phyloP scores from a whole-genome alignment of 2,797 vertebrate species.

The Lacerta bilineata region DNA sequence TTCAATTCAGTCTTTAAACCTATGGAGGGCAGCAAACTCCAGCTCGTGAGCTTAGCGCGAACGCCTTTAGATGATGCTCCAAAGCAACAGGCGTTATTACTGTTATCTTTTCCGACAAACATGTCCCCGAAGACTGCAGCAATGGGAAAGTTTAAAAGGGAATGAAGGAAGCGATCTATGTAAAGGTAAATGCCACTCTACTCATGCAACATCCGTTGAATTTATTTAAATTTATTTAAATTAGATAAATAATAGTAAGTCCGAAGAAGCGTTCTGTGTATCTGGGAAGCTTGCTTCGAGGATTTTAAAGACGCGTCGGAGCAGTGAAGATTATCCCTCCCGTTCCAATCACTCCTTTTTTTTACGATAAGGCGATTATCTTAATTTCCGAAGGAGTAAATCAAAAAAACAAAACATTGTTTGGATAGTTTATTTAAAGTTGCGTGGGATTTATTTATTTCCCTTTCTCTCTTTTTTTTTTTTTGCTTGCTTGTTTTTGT shows the following conservation, averaged over 20 bases:
- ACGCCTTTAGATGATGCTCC: background rate
- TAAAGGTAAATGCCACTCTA: background rate
- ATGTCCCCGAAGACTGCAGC: background rate
- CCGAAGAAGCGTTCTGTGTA: background rate
- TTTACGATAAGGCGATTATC: too few species aligned
- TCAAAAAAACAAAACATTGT: background rate
- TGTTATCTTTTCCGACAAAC: background rate
- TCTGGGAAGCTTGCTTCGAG: background rate
- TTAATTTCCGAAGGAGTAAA: background rate
- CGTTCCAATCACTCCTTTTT: background rate
- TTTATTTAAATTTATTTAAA: background rate
- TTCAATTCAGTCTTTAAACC: background rate
- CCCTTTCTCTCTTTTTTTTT: too few species aligned
- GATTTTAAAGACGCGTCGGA: background rate
- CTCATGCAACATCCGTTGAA: background rate
- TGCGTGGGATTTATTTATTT: too few species aligned
- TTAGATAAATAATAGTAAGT: background rate
- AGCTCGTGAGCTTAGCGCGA: background rate
- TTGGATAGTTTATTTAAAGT: background rate
- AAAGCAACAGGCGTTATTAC: background rate
- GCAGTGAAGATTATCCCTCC: background rate
- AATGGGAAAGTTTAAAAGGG: background rate
- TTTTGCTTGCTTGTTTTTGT: too few species aligned
- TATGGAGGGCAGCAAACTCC: slow-evolving; percentile 66
- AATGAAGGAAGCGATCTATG: background rate